Evolutionary conservation across 2,113 vertebrate genomes (phyloP), one percentile per base, ranked within the genome.

Genomic region (Anser cygnoides): DNA sequence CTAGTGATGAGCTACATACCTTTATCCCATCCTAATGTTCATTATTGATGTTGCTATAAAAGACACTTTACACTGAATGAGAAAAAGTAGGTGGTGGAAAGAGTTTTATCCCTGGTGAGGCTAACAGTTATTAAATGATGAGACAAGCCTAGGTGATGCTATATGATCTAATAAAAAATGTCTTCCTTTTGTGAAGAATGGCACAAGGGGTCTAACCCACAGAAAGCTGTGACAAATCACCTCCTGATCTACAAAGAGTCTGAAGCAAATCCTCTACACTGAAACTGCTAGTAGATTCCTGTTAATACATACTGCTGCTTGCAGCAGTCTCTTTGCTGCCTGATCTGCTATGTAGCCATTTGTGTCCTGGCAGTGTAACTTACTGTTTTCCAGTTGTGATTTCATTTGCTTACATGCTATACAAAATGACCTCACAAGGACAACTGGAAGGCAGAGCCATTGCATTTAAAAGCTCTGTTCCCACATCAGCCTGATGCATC

Each of bases 81-180:
- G 89, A 87, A 72, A 72, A 54, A 63, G 49, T 87, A 44, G 35
- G 71, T 87, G 41, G 50, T 68, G 44, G 41, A 59, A 82, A 72
- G 73, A 67, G 39, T 84, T 92, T 91, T 89, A 75, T 87, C 57
- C 78, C 91, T 83, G 88, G 62, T 61, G 67, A 76, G 54, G 33
- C 22, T 87, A 89, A 50, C 2, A 2, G 41, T 89, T 95, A 78
- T 63, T 87, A 55, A 75, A 89, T 81, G 74, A 75, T 78, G 58
- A 85, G 62, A 61, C 67, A 57, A 87, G 33, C 29, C 22, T 33
- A 21, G 57, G 37, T 76, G 74, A 59, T 68, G 13, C 35, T 25
- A 19, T 71, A 31, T 67, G n/a, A 75, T 78, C 74, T 91, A 52
- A 57, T 43, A 72, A 65, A 91, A 93, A 93, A 79, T 12, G 9